Evolutionary conservation across 2,888 invertebrate genomes (phyloP), one percentile per base, ranked within the genome.

Genomic region (Microplitis manilae): DNA sequence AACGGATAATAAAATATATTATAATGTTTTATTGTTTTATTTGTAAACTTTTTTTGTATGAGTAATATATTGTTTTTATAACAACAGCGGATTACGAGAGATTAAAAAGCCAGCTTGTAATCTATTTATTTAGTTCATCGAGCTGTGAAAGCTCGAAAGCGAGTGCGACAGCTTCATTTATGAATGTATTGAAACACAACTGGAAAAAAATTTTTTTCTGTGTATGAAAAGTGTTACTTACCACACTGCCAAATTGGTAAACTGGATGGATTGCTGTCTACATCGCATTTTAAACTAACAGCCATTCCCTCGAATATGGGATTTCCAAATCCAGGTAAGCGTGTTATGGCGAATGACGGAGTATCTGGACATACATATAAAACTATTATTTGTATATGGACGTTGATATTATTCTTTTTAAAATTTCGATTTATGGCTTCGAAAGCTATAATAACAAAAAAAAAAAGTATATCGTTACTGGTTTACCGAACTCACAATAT

Each of bases 291-390:
- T 84, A 98, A 91, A 76, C 96, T 96, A 80, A 97, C 96, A 80
- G 96, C 94, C 88, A 96, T 96, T 79, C 97, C 97, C 89, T 97
- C 97, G 79, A 94, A 92, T 83, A 98, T 93, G 40, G 97, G 95
- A 90, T 96, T 94, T 73, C 97, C 97, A 90, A 97, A 97, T 71
- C 96, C 97, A n/a, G 97, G 97, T 91, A 96, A 94, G 83, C 97
- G 94, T 80, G 96, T 96, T 90, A 97, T 97, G 87, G 96, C 96
- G 90, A 97, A 97, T 81, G 97, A 96, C 71, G 97, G 97, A 73
- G 96, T 95, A 91, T 97, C 97, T 97, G 92, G 77, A 92, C 76
- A 81, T 4, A 30, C 38, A 65, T 50, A 30, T 62, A 41, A 69
- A 64, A 40, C 60, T 38, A 61, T 30, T 71, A n/a, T 59, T 38